Evolutionary conservation across 2,113 vertebrate genomes (phyloP), one percentile per base, ranked within the genome.

Genomic region (Vulpes ferrilata): DNA sequence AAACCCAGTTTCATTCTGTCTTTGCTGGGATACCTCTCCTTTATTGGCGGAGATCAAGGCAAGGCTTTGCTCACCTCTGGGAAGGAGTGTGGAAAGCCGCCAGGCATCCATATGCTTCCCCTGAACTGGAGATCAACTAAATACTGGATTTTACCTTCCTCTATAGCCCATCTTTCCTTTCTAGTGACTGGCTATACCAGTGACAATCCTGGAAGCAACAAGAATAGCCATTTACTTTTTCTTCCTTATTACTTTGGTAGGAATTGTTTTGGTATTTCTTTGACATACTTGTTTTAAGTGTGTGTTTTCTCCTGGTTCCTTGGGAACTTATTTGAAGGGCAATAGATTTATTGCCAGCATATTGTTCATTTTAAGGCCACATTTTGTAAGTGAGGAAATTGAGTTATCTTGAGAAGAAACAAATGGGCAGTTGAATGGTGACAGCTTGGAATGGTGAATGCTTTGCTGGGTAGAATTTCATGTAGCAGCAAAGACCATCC

Each of bases 301-400:
- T 84, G 73, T 89, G 55, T 35, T 98, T 97, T 76, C 43, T 30
- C 93, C 30, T 32, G 69, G 90, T 82, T 81, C 78, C 16, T 71
- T 64, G 11, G 55, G 22, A 69, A 90, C 48, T 67, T 83, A 80
- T 80, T 82, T 71, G 62, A 88, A 95, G 71, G 73, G 97, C 92
- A 96, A 71, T 81, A 55, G 90, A 59, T 30, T 90, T 7, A 57
- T 97, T 93, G 89, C 87, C 57, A 85, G 84, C 76, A 5, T 12
- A 93, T 35, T 13, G 83, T 43, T 51, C 57, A 55, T 93, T 93
- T 78, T 67, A 78, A 71, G 55, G 60, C 16, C 25, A 11, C 19
- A n/a, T 95, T 89, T 95, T 13, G 9, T 35, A 85, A 51, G 48
- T 55, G 53, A 53, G 0, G 1, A 79, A 96, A 98, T 90, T 69